Conservation (phyloP, 2,888 invertebrate species). For the Melanostoma mellinum region DNA sequence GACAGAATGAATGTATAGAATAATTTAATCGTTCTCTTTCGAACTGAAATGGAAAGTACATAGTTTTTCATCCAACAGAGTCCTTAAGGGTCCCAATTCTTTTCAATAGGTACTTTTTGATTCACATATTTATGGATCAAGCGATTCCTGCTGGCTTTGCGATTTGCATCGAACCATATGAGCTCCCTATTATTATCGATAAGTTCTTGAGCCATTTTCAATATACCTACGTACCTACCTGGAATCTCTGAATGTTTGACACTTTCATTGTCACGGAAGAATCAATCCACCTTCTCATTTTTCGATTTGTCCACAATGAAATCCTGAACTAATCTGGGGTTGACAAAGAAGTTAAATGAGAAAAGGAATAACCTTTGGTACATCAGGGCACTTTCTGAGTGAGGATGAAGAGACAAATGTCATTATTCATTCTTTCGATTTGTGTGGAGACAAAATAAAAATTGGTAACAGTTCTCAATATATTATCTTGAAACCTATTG, state of each 20-base stretch:
- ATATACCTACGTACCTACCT: constrained; percentile 47
- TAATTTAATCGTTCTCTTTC: constrained; percentile 58
- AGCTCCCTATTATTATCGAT: constrained; percentile 39
- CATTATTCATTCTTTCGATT: constrained; percentile 70
- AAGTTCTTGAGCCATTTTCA: constrained; percentile 7
- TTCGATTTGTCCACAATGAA: constrained; percentile 41
- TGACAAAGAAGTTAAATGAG: constrained; percentile 56
- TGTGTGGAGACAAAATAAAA: constrained; percentile 43
- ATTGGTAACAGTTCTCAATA: constrained; percentile 50
- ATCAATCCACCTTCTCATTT: constrained; percentile 53
- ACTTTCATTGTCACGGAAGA: constrained; percentile 57
- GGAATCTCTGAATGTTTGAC: constrained; percentile 58
- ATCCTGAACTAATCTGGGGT: constrained; percentile 63
- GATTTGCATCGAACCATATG: constrained; percentile 55
- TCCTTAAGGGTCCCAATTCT: constrained; percentile 61
- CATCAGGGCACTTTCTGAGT: constrained; percentile 29
- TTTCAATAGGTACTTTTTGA: constrained; percentile 55
- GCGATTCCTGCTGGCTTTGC: constrained; percentile 51
- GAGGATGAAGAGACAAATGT: constrained; percentile 28
- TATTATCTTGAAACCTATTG: constrained; percentile 68
- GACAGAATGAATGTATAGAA: constrained; percentile 8
- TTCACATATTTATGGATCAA: constrained; percentile 5
- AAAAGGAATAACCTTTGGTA: constrained; percentile 32
- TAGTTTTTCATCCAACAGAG: constrained; percentile 38
- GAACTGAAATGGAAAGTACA: constrained; percentile 55